Conservation (phyloP, 2,888 invertebrate genomes). For the Pomacea canaliculata region DNA sequence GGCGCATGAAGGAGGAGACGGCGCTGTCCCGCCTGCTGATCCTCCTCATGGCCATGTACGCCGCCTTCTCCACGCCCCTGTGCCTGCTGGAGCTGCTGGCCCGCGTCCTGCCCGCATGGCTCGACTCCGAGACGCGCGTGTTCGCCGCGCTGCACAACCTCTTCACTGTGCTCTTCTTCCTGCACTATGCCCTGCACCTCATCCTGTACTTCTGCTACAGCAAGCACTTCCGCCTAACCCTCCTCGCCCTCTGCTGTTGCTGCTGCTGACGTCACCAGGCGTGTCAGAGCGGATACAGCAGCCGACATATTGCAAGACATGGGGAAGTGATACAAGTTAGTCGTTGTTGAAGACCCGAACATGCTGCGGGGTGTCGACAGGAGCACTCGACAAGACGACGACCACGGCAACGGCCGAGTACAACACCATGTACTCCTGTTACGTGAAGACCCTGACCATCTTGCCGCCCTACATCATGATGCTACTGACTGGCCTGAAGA, state of each 20-base stretch:
- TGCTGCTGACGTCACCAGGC: constrained; percentile 43
- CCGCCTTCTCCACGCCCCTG: constrained; percentile 59
- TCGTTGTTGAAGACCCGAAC: not conserved
- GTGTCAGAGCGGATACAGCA: not conserved
- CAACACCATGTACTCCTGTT: constrained; percentile 44
- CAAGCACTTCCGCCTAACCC: constrained; percentile 60
- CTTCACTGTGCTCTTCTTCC: constrained; percentile 60
- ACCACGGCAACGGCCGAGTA: constrained; percentile 58
- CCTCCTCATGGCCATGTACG: constrained; percentile 54
- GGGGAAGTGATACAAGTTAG: not conserved
- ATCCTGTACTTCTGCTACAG: constrained; percentile 65
- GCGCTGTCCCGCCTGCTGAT: constrained; percentile 57
- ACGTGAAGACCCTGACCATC: constrained; percentile 60
- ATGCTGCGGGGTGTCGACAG: not conserved
- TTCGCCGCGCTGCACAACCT: constrained; percentile 55
- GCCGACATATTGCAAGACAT: not conserved
- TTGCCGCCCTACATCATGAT: constrained; percentile 60
- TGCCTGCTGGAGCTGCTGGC: constrained; percentile 53
- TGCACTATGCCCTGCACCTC: constrained; percentile 60
- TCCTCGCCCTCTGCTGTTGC: constrained; percentile 60
- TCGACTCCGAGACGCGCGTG: constrained; percentile 43
- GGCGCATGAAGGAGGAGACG: constrained; percentile 59
- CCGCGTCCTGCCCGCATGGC: constrained; percentile 41
- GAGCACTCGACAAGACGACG: constrained; percentile 38
- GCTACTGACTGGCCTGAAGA: constrained; percentile 46